Conservation (phyloP, 1,140 invertebrate species). For the Diabrotica virgifera region DNA sequence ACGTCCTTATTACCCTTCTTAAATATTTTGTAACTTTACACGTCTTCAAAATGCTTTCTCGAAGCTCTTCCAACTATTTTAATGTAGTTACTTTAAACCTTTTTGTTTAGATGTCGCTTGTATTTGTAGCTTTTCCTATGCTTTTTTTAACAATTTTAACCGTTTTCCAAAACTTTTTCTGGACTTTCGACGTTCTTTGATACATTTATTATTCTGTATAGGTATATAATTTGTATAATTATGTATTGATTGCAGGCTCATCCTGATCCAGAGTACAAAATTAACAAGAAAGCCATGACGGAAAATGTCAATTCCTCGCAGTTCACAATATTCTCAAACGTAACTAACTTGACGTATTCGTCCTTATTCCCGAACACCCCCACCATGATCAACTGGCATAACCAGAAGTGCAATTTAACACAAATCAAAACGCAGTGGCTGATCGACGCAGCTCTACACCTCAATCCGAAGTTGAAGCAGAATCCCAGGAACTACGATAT, state of each 20-base stretch:
- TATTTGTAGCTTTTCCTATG: too few relatives aligned
- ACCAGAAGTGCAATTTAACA: constrained; percentile 68
- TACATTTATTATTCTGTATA: too few relatives aligned
- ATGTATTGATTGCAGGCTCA: constrained; percentile 55
- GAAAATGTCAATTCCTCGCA: constrained; percentile 59
- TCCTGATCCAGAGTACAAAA: constrained; percentile 80
- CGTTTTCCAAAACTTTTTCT: too few relatives aligned
- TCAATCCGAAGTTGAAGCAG: constrained; percentile 78
- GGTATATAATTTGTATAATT: too few relatives aligned
- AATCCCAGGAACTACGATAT: constrained; percentile 68
- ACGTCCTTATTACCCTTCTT: too few relatives aligned
- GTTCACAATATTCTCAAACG: constrained; percentile 56
- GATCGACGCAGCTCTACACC: constrained; percentile 73
- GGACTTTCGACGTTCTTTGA: too few relatives aligned
- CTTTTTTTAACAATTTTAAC: too few relatives aligned
- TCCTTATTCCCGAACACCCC: constrained; percentile 80
- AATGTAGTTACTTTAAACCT: too few relatives aligned
- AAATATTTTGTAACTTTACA: too few relatives aligned
- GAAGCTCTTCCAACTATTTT: too few relatives aligned
- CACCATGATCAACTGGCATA: constrained; percentile 95
- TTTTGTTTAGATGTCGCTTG: too few relatives aligned
- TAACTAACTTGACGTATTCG: constrained; percentile 70
- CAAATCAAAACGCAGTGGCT: constrained; percentile 80
- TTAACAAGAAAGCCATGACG: constrained; percentile 81
- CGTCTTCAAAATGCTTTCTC: too few relatives aligned